These are phyloP conservation scores for Neria commutata DNA, from an alignment of 2,888 invertebrate genomes.

Conservation along the genomic window DNA sequence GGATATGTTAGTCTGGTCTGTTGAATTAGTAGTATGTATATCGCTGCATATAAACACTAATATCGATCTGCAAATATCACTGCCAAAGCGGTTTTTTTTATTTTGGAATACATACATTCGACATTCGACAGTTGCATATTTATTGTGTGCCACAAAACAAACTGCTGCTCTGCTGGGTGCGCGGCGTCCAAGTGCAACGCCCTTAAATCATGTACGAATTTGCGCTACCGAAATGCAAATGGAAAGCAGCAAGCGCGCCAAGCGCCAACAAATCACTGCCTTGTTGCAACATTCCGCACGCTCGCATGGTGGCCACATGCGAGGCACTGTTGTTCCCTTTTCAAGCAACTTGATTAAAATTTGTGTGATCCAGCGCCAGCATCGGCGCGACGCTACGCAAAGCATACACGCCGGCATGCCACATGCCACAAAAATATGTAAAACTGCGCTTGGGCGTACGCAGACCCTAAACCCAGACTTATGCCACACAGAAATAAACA, in stretches of 20 bases:
- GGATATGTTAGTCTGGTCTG: too few species aligned
- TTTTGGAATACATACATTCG: too few species aligned
- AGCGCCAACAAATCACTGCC: slow-evolving; percentile 19
- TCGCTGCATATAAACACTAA: too few species aligned
- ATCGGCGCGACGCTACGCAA: neutral
- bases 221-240: too few species aligned
- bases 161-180: too few species aligned
- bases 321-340: slow-evolving; percentile 7
- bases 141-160: neutral
- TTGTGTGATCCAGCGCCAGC: slow-evolving; percentile 16
- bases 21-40: too few species aligned
- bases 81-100: too few species aligned
- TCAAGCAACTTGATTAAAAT: slow-evolving; percentile 24
- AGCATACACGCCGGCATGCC: neutral
- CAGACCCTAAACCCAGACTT: neutral
- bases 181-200: slow-evolving; percentile 3
- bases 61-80: neutral
- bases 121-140: neutral
- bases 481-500: slow-evolving; percentile 3
- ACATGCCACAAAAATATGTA: neutral
- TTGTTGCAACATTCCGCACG: neutral
- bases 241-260: too few species aligned
- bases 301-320: neutral
- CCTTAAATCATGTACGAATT: slow-evolving; percentile 15
- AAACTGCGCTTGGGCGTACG: neutral